A percentile compares a stretch with the other conserved stretches of the same genome.
Evolutionary conservation across 53 echinoderm and acorn worm species (phyloP).

Genomic region (Echinarachnius parma): DNA sequence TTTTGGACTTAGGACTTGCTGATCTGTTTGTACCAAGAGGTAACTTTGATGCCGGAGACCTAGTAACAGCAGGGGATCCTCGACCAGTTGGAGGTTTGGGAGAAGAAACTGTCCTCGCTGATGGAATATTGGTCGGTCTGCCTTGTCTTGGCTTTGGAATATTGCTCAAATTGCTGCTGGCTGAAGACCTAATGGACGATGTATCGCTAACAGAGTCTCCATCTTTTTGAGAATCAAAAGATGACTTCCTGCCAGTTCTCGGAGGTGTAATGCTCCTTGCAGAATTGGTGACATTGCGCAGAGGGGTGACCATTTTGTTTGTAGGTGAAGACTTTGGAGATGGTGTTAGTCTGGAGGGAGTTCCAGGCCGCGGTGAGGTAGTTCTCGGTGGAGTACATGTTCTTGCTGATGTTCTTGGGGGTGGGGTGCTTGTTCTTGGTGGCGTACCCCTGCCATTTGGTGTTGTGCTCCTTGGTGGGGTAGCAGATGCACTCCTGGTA

Average conservation of each 20-base stretch:
- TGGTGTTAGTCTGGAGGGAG: conserved; percentile 27
- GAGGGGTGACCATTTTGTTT: conserved; percentile 25
- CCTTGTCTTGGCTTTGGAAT: conserved; percentile 38
- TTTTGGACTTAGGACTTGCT: conserved; percentile 42
- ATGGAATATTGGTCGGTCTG: conserved; percentile 11
- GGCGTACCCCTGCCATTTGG: conserved; percentile 55
- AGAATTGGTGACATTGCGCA: conserved; percentile 10
- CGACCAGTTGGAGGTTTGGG: conserved; percentile 38
- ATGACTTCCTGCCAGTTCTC: conserved; percentile 31
- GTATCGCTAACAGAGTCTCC: conserved; percentile 20
- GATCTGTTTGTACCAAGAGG: conserved; percentile 39
- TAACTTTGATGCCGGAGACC: too few relatives aligned
- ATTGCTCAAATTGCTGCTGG: neutral
- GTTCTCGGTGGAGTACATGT: conserved; percentile 48
- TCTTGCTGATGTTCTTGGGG: conserved; percentile 52
- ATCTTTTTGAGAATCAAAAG: conserved; percentile 45
- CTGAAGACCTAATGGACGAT: conserved; percentile 29
- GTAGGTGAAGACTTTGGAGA: conserved; percentile 8
- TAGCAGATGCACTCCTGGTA: conserved; percentile 33
- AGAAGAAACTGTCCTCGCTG: neutral
- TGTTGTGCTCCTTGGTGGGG: conserved; percentile 48
- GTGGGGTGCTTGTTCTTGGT: conserved; percentile 55
- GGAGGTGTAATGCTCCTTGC: conserved; percentile 39
- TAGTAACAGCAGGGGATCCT: conserved; percentile 37
- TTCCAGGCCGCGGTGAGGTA: conserved; percentile 60